A percentile compares a stretch with the other conserved stretches of the same genome.
Conservation (phyloP, 2,797 vertebrate species). For the Catostomus latipinnis region DNA sequence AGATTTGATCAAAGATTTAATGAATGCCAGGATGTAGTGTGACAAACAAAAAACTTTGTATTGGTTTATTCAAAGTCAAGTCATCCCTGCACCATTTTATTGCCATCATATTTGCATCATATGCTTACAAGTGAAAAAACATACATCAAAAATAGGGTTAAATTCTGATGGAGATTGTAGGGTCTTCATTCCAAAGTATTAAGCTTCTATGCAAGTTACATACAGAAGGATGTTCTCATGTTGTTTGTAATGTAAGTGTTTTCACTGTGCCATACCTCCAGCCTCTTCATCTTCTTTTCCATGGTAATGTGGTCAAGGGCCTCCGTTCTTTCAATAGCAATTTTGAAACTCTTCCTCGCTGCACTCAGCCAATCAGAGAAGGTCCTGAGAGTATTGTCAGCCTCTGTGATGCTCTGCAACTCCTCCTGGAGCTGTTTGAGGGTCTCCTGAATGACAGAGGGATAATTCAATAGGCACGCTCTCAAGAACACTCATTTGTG, state of each 20-base stretch:
- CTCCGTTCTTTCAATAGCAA: conserved; percentile 78
- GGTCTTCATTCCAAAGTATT: too few species aligned
- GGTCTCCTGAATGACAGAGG: conserved; percentile 81
- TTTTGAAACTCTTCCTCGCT: conserved; percentile 84
- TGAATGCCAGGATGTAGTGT: too few species aligned
- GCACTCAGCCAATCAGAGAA: conserved; percentile 88
- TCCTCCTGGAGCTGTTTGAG: conserved; percentile 93
- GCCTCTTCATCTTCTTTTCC: conserved; percentile 89
- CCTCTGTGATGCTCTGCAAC: conserved; percentile 87
- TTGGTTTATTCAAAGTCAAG: too few species aligned
- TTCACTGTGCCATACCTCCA: conserved; percentile 84
- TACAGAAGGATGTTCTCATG: too few species aligned
- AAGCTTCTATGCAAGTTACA: too few species aligned
- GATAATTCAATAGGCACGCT: conserved; percentile 35
- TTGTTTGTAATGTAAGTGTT: background rate
- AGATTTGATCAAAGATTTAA: too few species aligned
- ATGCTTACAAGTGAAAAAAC: too few species aligned
- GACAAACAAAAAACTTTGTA: too few species aligned
- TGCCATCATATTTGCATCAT: too few species aligned
- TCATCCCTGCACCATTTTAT: too few species aligned
- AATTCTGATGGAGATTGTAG: too few species aligned
- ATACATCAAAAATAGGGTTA: too few species aligned
- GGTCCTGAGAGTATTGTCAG: conserved; percentile 82
- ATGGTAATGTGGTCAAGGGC: conserved; percentile 83
- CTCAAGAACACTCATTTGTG: background rate